Evolutionary conservation across 2,888 invertebrate genomes (phyloP).

Genomic region (Eupeodes luniger): DNA sequence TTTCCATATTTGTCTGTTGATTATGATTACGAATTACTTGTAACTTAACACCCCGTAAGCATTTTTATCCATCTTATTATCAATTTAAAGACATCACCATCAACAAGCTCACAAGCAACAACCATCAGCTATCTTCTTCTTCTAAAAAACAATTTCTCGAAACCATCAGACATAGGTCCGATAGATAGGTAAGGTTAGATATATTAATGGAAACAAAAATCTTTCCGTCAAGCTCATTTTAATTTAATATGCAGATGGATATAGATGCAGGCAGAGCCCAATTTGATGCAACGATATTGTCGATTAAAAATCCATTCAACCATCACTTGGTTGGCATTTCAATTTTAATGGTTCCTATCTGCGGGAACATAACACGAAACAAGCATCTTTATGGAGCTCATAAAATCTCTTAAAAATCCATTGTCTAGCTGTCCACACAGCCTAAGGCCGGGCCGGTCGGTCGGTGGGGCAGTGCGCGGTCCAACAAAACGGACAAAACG

Average conservation of each 20-base stretch:
- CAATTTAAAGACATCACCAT: background rate
- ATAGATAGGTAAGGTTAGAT: no score
- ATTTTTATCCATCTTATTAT: constrained; percentile 1
- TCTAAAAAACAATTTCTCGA: background rate
- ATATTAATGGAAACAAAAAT: background rate
- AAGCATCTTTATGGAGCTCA: constrained; percentile 63
- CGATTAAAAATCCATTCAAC: constrained; percentile 74
- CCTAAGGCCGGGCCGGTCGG: background rate
- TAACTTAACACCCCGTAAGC: no score
- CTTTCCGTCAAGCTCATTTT: constrained; percentile 41
- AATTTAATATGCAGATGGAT: constrained; percentile 41
- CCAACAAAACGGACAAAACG: constrained; percentile 13
- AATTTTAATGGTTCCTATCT: constrained; percentile 56
- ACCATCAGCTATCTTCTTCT: background rate
- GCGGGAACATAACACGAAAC: constrained; percentile 43
- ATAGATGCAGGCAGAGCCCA: constrained; percentile 40
- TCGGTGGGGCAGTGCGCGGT: no score
- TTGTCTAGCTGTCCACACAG: constrained; percentile 64
- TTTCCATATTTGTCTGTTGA: no score
- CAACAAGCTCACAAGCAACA: background rate
- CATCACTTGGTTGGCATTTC: constrained; percentile 71
- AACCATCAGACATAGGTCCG: no score
- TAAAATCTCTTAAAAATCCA: constrained; percentile 64
- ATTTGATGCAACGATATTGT: constrained; percentile 54
- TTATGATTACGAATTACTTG: no score